Evolutionary conservation across 1,140 invertebrate species (phyloP).

Genomic region (Scaptomyza graminum): DNA sequence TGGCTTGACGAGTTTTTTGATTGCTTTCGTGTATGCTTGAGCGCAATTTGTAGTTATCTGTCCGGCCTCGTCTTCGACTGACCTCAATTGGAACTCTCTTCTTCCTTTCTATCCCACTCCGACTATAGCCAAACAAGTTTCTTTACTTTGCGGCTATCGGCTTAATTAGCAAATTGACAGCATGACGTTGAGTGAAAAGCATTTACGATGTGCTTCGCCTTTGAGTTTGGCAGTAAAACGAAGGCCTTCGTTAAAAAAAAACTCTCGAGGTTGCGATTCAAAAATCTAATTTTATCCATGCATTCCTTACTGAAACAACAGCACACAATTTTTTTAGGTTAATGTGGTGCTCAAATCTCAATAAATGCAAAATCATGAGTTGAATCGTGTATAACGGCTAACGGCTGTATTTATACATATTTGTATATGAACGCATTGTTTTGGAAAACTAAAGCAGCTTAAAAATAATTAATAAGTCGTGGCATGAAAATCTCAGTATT

Average conservation of each 20-base stretch:
- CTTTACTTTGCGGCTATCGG: constrained; percentile 46
- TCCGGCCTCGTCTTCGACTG: constrained; percentile 34
- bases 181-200: constrained; percentile 50
- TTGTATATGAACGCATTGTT: no score
- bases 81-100: constrained; percentile 43
- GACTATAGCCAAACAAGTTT: constrained; percentile 34
- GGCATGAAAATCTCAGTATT: constrained; percentile 26
- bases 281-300: no score
- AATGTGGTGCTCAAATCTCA: no score
- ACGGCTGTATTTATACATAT: no score
- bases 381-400: no score
- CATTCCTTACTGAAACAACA: no score
- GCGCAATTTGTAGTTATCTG: constrained; percentile 54
- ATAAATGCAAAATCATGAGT: no score
- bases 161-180: constrained; percentile 62
- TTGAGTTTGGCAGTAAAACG: no score
- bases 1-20: constrained; percentile 55
- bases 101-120: neutral
- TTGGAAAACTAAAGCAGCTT: no score
- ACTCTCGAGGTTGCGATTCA: no score
- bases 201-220: neutral
- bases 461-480: neutral
- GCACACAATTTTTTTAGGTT: no score
- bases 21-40: constrained; percentile 57
- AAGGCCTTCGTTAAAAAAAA: no score